Conservation (phyloP, 2,113 vertebrate genomes). For the Siphamia tubifer region DNA sequence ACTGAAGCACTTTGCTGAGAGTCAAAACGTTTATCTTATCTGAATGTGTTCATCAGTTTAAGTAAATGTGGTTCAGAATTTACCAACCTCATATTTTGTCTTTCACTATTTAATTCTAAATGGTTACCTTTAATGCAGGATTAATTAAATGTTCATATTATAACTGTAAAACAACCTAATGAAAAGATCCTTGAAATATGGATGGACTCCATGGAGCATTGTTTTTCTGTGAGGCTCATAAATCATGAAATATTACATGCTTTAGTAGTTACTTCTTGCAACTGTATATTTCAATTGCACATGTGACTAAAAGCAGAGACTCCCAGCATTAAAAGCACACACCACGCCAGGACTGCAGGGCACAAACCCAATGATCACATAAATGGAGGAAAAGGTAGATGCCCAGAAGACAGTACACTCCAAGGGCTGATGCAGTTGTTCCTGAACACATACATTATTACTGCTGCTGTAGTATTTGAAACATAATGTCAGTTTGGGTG, state of each 20-base stretch:
- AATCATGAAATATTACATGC: background rate
- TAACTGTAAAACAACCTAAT: background rate
- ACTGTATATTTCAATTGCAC: background rate
- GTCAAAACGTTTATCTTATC: background rate
- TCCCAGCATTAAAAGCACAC: constrained; percentile 53
- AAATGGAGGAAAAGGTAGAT: background rate
- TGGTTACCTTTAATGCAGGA: background rate
- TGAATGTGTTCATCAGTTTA: no score
- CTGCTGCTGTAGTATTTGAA: background rate
- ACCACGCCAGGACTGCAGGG: constrained; percentile 5
- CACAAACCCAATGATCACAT: background rate
- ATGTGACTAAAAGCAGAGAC: background rate
- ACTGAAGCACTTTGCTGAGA: constrained; percentile 39
- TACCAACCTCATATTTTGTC: no score
- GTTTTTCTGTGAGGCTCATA: no score
- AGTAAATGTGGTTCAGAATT: no score
- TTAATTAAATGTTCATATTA: background rate
- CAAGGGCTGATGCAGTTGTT: background rate
- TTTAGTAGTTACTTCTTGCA: background rate
- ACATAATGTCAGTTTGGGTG: no score
- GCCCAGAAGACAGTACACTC: background rate
- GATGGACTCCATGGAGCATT: no score
- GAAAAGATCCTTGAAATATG: no score
- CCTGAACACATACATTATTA: constrained; percentile 37
- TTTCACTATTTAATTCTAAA: no score